Base-by-base conservation (phyloP, 2,797 vertebrate genomes). In the Prunella strophiata region DNA sequence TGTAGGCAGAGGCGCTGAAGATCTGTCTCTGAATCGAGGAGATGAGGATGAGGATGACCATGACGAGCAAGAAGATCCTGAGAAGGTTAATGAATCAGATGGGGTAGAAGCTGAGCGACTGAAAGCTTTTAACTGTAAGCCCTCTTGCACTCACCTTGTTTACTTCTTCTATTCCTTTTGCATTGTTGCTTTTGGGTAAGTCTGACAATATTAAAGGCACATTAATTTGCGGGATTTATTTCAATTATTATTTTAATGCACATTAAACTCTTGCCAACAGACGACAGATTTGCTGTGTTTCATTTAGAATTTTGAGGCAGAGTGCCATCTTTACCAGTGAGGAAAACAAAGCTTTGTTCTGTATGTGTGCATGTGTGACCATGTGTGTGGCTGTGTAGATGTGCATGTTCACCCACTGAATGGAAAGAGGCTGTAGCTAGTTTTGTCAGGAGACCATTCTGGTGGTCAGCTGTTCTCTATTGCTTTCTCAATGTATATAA, bases 91-190 rank as follows among this genome's bases (percentile, higher is more conserved):
- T 59, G 98, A 98, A 80, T 96, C 98, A 16, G 98, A 98, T 26
- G 98, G 98, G 3, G 98, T 98, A 21, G 98, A 98, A 97, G 98
- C 98, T 4, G 98, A 98, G 78, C 96, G 98, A n/a, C 97, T 98
- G 94, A 98, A 98, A 97, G 98, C 98, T 89, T 98, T 98, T 91
- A 98, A 98, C 14, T n/a, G 98, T 98, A 97, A 98, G 98, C 98
- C 73, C 40, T 61, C 59, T 81, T 89, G 52, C 66, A 38, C n/a
- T 85, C 27, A 26, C 27, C 87, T 77, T 91, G 73, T 74, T 91
- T 88, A 38, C 50, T 70, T 95, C 93, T 88, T 72, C 93, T 87
- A 10, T 87, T 93, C 88, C 85, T 94, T 97, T 97, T 87, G 52
- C 86, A 5, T 74, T 95, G 81, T 92, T 95, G 76, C 79, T 95